phyloP scores from a whole-genome alignment of 2,888 invertebrate genomes.

The Hyalella azteca region DNA sequence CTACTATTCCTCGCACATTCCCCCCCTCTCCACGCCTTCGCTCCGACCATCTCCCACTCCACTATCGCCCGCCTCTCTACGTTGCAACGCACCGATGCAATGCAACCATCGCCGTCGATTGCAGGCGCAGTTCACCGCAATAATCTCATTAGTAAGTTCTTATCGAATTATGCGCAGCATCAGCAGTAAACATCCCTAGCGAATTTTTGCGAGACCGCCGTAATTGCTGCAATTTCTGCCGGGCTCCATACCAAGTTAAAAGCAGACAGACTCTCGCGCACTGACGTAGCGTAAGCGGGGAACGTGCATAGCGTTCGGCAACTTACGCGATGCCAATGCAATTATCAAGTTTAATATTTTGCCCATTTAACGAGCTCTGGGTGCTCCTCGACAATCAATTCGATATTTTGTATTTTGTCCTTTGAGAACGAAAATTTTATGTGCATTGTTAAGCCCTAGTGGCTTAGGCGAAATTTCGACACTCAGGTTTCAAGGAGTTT shows the following conservation, averaged over 20 bases:
- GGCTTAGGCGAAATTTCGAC: too few species aligned
- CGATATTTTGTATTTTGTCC: too few species aligned
- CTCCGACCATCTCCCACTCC: neutral
- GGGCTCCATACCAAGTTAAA: slow-evolving; percentile 2
- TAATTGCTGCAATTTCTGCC: slow-evolving; percentile 35
- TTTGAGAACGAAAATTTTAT: too few species aligned
- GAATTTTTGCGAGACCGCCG: slow-evolving; percentile 21
- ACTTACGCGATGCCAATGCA: neutral
- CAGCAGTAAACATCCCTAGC: slow-evolving; percentile 33
- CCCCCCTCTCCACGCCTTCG: neutral
- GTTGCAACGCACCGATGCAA: neutral
- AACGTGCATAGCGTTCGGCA: slow-evolving; percentile 14
- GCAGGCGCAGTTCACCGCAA: slow-evolving; percentile 15
- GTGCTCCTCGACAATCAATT: too few species aligned
- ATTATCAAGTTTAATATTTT: neutral
- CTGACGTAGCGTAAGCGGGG: too few species aligned
- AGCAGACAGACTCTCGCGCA: slow-evolving; percentile 19
- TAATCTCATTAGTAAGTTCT: slow-evolving; percentile 26
- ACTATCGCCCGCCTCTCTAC: neutral
- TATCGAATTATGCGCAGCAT: slow-evolving; percentile 29
- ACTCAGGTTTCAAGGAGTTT: too few species aligned
- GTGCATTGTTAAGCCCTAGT: too few species aligned
- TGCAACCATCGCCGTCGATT: slow-evolving; percentile 11
- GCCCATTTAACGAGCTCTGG: too few species aligned
- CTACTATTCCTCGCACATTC: neutral